Evolutionary conservation across 2,797 vertebrate genomes (phyloP), one percentile per base, ranked within the genome.

Genomic region (Labeo calbasu): DNA sequence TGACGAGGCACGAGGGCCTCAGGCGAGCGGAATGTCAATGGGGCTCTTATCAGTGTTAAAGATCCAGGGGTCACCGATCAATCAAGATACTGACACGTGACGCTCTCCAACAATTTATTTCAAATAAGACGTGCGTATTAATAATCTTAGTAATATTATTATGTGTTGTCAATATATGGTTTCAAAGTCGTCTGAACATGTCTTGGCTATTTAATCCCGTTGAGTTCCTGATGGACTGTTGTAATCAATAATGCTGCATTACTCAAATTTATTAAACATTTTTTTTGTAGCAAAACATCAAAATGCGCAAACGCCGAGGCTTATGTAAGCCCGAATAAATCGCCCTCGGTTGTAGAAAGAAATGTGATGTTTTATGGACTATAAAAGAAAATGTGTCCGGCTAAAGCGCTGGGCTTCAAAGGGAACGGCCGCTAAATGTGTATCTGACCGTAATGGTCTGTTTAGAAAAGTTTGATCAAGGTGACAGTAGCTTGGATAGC

Each of bases 51-150:
- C 94, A 91, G 92, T 72, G 88, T 78, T 84, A 78, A 86, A 90
- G 87, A 94, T 94, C 91, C 94, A 91, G 91, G 88, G 89, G 88
- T 83, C 81, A 82, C 86, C 84, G 72, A 95, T 96, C 93, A 92
- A 94, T 96, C 95, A 94, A 88, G 28, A 82, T 76, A 82, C 88
- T 93, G 95, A 95, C 95, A 94, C 91, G 88, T 89, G 93, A 94
- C 94, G 93, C 94, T 89, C 92, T 92, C 89, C 92, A 88, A 88
- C 86, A 90, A 90, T 92, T 90, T 82, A 88, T 91, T 86, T 87
- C 81, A 73, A 86, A 88, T 63, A 43, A 76, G 51, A 14, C 63
- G 53, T 32, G 32, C 23, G 50, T 15, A 80, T 82, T 66, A 68
- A 68, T 68, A 57, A 53, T 43, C 57, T 76, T 19, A 79, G 32